Evolutionary conservation across 2,113 vertebrate genomes (phyloP), one percentile per base, ranked within the genome.

Genomic region (Phylloscopus trochiloides): DNA sequence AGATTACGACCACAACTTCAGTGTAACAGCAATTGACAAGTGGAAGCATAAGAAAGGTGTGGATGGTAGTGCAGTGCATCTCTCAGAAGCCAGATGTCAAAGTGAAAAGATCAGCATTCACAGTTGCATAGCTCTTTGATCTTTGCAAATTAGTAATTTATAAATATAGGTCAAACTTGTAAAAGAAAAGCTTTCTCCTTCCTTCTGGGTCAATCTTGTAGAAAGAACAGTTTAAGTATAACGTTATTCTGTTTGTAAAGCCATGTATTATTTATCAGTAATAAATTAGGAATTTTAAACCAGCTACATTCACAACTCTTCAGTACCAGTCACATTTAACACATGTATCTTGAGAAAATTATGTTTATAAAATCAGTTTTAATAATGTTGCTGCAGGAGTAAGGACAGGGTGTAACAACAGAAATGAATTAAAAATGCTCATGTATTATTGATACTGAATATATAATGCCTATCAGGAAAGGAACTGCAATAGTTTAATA

Each of bases 371-470:
- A 97, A 96, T 85, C 76, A 79, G 70, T 90, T 98, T 97, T 97
- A 97, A 97, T 97, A 97, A 97, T 97, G 94, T 97, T 97, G 48
- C 93, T 92, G 43, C 68, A 96, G 72, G 90, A 97, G 83, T 96
- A 95, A 89, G 95, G 96, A 97, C 96, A 94, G 86, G 70, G 68
- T 94, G 94, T 95, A 97, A 97, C 95, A 97, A 98, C 87, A 97
- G 92, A 95, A 97, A 97, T 97, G 88, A 97, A 98, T 98, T 97
- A 85, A 92, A 97, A 98, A 97, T 97, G 86, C 14, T 97, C 95
- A 97, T 98, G 61, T 88, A 97, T 97, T 98, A 98, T 98, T 98
- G 95, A 98, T 85, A 84, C 8, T 72, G 95, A 97, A 97, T 96
- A 77, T 92, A 88, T 95, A 97, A 98, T 88, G 42, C 7, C 42